A percentile compares a stretch with the other conserved stretches of the same genome.
Conservation (phyloP, 2,888 invertebrate genomes). For the Polymixis flavicincta region DNA sequence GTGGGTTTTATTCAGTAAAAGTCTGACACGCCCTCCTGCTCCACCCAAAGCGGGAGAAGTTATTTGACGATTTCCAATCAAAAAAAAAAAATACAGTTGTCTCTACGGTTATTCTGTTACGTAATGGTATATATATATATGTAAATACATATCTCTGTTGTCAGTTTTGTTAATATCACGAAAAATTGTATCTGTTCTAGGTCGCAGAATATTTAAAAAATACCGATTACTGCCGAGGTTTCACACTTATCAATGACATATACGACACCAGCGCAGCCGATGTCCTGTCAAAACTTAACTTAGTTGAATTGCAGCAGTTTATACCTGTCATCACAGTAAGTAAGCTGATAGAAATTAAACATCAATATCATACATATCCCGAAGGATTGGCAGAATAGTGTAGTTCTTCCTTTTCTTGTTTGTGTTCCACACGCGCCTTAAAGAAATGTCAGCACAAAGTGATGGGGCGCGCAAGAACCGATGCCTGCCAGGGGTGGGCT, state of each 20-base stretch:
- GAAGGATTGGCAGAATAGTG: not conserved
- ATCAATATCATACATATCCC: not conserved
- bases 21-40: too few species aligned
- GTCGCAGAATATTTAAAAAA: conserved; percentile 50
- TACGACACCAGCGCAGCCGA: conserved; percentile 39
- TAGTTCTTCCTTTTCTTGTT: not conserved
- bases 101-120: too few species aligned
- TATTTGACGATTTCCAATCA: too few species aligned
- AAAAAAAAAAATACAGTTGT: too few species aligned
- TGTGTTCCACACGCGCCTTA: too few species aligned
- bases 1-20: too few species aligned
- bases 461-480: too few species aligned
- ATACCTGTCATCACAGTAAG: conserved; percentile 48
- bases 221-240: conserved; percentile 47
- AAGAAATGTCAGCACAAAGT: too few species aligned
- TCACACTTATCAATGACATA: conserved; percentile 31
- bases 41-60: too few species aligned
- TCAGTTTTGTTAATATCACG: not conserved
- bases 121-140: too few species aligned
- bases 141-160: not conserved
- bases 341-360: not conserved
- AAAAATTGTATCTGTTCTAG: conserved; percentile 30
- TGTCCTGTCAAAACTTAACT: conserved; percentile 43
- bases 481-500: too few species aligned
- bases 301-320: conserved; percentile 55